Percentiles rank a stretch among this genome's conserved stretches.
These are phyloP conservation scores for Brachionus calyciflorus DNA, from an alignment of 1,140 invertebrate genomes.

Conservation along the genomic window DNA sequence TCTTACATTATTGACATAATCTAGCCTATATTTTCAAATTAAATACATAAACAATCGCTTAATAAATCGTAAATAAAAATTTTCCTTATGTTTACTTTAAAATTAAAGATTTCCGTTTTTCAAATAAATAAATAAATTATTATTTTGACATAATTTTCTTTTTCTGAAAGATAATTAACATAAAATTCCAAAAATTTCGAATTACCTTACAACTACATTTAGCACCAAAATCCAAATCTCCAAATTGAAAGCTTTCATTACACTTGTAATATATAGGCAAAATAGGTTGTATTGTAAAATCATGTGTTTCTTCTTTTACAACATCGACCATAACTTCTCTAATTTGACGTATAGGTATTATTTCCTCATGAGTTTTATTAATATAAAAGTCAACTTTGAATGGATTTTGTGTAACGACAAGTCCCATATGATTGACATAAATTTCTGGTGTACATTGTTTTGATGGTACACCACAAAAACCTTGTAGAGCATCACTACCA, in stretches of 20 bases:
- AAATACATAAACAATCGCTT: too few relatives aligned
- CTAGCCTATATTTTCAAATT: too few relatives aligned
- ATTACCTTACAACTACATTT: conserved; percentile 42
- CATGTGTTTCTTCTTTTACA: background rate
- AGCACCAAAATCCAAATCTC: conserved; percentile 26
- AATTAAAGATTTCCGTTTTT: background rate
- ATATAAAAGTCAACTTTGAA: conserved; percentile 30
- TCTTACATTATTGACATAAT: too few relatives aligned
- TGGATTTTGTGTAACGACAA: background rate
- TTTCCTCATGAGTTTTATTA: background rate
- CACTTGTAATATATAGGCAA: conserved; percentile 8
- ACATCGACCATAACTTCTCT: background rate
- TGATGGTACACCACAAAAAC: conserved; percentile 33
- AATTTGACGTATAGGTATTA: background rate
- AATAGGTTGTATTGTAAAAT: background rate
- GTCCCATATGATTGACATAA: conserved; percentile 7
- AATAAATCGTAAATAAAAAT: too few relatives aligned
- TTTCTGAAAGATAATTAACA: background rate
- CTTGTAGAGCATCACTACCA: conserved; percentile 28
- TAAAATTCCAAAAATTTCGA: too few relatives aligned
- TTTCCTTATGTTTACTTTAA: background rate
- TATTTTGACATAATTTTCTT: too few relatives aligned
- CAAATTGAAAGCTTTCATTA: conserved; percentile 19
- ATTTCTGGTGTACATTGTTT: conserved; percentile 8
- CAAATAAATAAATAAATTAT: too few relatives aligned